A percentile compares a stretch with the other conserved stretches of the same genome.
These are phyloP conservation scores for Paraplagusia blochii DNA, from an alignment of 2,113 vertebrate species.

Conservation along the genomic window DNA sequence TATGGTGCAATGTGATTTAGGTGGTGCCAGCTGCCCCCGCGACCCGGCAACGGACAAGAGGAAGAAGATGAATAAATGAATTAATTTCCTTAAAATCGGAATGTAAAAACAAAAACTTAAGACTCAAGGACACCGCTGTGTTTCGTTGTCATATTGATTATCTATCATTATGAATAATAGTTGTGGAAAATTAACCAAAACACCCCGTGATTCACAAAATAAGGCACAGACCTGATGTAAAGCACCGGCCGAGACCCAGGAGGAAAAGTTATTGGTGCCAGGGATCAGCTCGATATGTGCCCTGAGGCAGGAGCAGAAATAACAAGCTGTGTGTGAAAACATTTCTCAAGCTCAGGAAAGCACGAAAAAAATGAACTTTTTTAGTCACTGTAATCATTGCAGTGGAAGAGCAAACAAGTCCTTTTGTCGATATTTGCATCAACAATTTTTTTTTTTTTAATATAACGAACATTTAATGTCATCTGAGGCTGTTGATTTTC, in stretches of 20 bases:
- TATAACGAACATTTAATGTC: no score
- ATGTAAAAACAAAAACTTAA: no score
- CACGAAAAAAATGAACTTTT: slow-evolving; percentile 32
- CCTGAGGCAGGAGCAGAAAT: slow-evolving; percentile 51
- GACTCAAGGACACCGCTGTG: no score
- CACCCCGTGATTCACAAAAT: slow-evolving; percentile 4
- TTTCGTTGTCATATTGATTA: neutral
- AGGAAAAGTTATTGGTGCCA: slow-evolving; percentile 43
- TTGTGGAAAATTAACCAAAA: slow-evolving; percentile 3
- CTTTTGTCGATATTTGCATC: neutral
- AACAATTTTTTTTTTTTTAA: neutral
- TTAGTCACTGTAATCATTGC: slow-evolving; percentile 28
- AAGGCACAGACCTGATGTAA: slow-evolving; percentile 18
- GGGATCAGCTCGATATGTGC: slow-evolving; percentile 49
- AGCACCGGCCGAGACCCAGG: slow-evolving; percentile 16
- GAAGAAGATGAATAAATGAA: no score
- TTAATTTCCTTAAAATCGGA: no score
- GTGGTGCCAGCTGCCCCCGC: no score
- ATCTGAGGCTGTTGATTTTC: no score
- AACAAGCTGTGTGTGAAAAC: slow-evolving; percentile 41
- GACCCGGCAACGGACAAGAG: no score
- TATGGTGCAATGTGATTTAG: no score
- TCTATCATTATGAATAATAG: slow-evolving; percentile 6
- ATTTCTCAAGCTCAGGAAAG: slow-evolving; percentile 22
- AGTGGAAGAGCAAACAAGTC: slow-evolving; percentile 26